Conservation (phyloP, 2,113 vertebrate species). For the Anas platyrhynchos region DNA sequence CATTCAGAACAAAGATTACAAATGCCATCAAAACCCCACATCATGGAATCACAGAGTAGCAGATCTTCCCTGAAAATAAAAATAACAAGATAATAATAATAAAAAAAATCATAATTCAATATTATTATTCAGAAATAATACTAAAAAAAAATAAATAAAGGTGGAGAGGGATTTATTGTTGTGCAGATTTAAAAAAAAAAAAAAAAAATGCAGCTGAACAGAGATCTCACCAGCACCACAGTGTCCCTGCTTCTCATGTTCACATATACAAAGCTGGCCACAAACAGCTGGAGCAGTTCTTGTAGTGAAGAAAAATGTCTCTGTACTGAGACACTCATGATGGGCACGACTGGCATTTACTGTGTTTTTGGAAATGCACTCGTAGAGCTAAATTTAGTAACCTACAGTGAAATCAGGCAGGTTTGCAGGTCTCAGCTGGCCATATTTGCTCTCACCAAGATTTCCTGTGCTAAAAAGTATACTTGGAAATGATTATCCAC, state of each 20-base stretch:
- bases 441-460: neutral
- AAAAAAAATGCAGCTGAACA: neutral
- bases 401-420: neutral
- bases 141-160: neutral
- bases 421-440: neutral
- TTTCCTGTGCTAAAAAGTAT: neutral
- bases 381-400: neutral
- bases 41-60: neutral
- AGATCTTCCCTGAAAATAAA: neutral
- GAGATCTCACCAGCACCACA: neutral
- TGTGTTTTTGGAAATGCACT: fast-evolving
- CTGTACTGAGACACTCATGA: neutral
- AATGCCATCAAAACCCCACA: neutral
- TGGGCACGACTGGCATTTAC: neutral
- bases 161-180: too few relatives aligned
- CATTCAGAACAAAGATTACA: neutral
- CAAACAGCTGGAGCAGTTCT: fast-evolving
- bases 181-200: neutral
- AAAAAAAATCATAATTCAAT: too few relatives aligned
- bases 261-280: neutral
- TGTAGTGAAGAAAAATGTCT: neutral
- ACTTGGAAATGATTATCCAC: neutral
- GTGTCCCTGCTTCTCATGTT: neutral
- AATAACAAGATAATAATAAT: too few relatives aligned
- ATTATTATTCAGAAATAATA: too few relatives aligned